Conservation (phyloP, 1,140 invertebrate genomes). For the Megalopta genalis region DNA sequence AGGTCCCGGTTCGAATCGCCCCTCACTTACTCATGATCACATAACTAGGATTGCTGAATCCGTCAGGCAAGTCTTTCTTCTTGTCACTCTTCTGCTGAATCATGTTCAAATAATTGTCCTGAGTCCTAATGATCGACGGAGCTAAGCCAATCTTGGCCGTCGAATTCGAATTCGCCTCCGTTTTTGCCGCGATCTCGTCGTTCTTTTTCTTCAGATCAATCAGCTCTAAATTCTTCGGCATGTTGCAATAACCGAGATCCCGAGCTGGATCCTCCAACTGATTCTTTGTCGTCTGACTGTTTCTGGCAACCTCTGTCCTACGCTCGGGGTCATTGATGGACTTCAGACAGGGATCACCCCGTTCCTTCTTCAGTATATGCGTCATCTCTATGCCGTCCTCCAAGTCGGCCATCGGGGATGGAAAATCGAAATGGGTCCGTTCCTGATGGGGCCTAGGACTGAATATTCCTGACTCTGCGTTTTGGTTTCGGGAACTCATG, state of each 20-base stretch:
- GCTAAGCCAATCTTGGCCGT: conserved; percentile 44
- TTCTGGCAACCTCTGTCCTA: conserved; percentile 73
- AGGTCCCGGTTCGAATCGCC: conserved; percentile 14
- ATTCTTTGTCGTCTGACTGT: conserved; percentile 59
- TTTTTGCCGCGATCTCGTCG: background rate
- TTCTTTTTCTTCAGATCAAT: conserved; percentile 62
- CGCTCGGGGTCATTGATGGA: conserved; percentile 76
- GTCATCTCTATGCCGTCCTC: conserved; percentile 80
- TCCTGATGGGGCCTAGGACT: conserved; percentile 69
- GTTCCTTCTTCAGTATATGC: conserved; percentile 80
- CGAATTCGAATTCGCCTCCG: too few relatives aligned
- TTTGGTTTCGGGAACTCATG: conserved; percentile 69
- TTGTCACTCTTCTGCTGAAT: conserved; percentile 80
- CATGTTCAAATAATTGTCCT: conserved; percentile 84
- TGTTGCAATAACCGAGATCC: conserved; percentile 74
- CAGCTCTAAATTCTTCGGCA: conserved; percentile 64
- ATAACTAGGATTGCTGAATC: conserved; percentile 80
- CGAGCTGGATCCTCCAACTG: conserved; percentile 41
- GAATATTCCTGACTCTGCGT: conserved; percentile 72
- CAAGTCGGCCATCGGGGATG: conserved; percentile 72
- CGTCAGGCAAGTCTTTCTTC: conserved; percentile 75
- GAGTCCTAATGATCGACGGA: conserved; percentile 74
- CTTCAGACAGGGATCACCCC: conserved; percentile 75
- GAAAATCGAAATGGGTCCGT: conserved; percentile 75
- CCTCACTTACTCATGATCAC: conserved; percentile 61